A percentile compares a stretch with the other conserved stretches of the same genome.
Evolutionary conservation across 2,797 vertebrate genomes (phyloP).

Genomic region (Eremophila alpestris): DNA sequence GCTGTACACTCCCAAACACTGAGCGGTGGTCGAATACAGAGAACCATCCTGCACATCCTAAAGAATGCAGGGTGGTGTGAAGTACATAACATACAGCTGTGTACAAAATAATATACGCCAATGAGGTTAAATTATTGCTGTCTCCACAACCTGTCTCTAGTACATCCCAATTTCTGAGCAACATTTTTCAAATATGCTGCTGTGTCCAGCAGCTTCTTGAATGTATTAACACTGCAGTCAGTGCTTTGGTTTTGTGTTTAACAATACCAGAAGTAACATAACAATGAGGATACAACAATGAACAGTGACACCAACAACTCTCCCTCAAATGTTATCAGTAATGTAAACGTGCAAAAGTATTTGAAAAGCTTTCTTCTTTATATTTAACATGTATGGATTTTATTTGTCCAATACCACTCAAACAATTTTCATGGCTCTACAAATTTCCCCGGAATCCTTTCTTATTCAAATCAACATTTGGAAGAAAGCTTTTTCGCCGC

Average conservation of each 20-base stretch:
- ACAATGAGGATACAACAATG: neutral
- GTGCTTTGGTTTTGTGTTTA: neutral
- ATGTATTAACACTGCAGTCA: neutral
- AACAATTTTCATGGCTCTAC: neutral
- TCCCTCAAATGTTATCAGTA: neutral
- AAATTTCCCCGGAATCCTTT: neutral
- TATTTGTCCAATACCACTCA: neutral
- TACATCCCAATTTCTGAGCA: neutral
- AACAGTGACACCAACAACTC: neutral
- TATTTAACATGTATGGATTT: rapidly evolving
- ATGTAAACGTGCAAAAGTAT: neutral
- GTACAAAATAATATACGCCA: neutral
- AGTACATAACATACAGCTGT: neutral
- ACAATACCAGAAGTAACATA: neutral
- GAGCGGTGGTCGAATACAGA: neutral
- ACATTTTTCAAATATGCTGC: neutral
- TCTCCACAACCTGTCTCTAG: neutral
- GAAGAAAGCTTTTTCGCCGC: neutral
- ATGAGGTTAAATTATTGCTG: neutral
- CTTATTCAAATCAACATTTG: neutral
- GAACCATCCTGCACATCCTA: neutral
- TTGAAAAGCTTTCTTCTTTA: neutral
- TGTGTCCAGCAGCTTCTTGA: neutral
- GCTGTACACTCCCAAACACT: neutral
- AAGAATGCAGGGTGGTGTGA: neutral